A percentile compares a stretch with the other conserved stretches of the same genome.
These are phyloP conservation scores for Catocala fraxini DNA, from an alignment of 2,888 invertebrate species.

Conservation along the genomic window DNA sequence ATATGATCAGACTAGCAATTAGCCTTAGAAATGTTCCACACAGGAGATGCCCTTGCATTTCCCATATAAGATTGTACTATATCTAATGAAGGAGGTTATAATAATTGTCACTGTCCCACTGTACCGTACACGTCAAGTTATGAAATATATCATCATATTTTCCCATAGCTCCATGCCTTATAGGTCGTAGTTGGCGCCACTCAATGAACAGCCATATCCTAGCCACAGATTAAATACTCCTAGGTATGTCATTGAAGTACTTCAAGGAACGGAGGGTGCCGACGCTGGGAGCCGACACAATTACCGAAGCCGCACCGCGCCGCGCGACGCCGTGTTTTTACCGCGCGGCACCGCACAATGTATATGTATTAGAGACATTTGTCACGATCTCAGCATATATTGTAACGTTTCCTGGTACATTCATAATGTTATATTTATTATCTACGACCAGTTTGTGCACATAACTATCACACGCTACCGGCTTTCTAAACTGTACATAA, in stretches of 20 bases:
- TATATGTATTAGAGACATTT: conserved; percentile 67
- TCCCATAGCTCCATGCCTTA: background rate
- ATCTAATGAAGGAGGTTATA: too few species aligned
- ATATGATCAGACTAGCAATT: too few species aligned
- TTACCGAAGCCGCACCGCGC: conserved; percentile 45
- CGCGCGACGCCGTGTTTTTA: conserved; percentile 65
- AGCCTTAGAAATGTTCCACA: too few species aligned
- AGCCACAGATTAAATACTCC: conserved; percentile 13
- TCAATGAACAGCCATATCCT: conserved; percentile 53
- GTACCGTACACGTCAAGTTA: background rate
- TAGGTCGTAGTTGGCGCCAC: conserved; percentile 37
- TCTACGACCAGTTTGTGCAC: too few species aligned
- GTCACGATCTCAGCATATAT: conserved; percentile 37
- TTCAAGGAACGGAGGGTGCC: conserved; percentile 25
- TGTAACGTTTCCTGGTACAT: conserved; percentile 1
- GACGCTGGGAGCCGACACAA: conserved; percentile 65
- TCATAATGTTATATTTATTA: too few species aligned
- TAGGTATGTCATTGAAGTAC: conserved; percentile 65
- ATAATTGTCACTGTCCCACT: too few species aligned
- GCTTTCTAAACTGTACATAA: too few species aligned
- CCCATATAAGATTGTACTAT: too few species aligned
- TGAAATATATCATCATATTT: background rate
- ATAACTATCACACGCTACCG: too few species aligned
- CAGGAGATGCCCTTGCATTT: too few species aligned
- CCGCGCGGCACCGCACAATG: conserved; percentile 37